These are phyloP conservation scores for Phenacoccus solenopsis DNA, from an alignment of 1,140 invertebrate species.

Conservation along the genomic window DNA sequence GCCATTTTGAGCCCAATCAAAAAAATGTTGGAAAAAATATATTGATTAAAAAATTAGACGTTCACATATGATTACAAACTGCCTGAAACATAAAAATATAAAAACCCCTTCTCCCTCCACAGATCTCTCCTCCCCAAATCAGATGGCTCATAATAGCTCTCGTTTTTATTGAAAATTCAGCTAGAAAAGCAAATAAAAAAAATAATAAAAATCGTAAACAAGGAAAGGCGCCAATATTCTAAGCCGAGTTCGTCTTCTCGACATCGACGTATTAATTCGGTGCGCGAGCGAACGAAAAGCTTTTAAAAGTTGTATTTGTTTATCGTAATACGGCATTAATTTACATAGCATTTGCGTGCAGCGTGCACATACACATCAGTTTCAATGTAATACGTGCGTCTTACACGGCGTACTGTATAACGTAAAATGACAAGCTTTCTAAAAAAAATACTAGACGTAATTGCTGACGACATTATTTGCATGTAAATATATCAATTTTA, in stretches of 20 bases:
- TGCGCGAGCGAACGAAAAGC: not conserved
- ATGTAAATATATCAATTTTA: not conserved
- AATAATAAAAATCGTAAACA: not conserved
- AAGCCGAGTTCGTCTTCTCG: not conserved
- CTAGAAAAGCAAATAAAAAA: no score
- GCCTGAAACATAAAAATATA: no score
- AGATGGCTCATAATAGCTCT: no score
- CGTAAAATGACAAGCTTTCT: not conserved
- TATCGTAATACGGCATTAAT: not conserved
- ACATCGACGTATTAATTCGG: not conserved
- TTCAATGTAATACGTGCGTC: not conserved
- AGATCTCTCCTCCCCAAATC: no score
- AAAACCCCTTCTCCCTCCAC: no score
- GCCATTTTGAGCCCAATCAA: no score
- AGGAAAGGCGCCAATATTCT: not conserved
- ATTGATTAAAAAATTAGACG: no score
- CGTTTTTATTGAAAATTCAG: no score
- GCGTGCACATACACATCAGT: not conserved
- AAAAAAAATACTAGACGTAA: not conserved
- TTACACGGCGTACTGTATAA: not conserved
- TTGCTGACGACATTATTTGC: not conserved
- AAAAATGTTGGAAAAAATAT: no score
- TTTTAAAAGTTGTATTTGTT: not conserved
- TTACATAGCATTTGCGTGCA: not conserved
- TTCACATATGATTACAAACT: no score